Evolutionary conservation across 2,888 invertebrate species (phyloP).

Genomic region (Leucozona laternaria): DNA sequence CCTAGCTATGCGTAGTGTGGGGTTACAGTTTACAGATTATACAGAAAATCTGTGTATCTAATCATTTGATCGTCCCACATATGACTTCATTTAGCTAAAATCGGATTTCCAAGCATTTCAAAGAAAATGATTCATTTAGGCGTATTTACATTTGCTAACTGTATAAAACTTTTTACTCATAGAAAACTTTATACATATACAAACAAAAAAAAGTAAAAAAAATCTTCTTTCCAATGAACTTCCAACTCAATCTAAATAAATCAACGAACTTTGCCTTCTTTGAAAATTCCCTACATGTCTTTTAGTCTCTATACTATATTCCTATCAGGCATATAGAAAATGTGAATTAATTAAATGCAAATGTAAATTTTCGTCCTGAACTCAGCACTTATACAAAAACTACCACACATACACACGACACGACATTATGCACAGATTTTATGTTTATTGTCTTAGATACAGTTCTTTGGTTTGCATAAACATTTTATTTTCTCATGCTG

Average conservation of each 20-base stretch:
- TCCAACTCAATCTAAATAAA: conserved; percentile 16
- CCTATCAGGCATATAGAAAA: not conserved
- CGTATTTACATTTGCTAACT: not conserved
- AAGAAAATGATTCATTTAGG: not conserved
- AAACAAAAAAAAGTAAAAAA: not conserved
- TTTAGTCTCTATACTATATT: not conserved
- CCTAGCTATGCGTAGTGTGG: too few relatives aligned
- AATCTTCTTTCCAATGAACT: not conserved
- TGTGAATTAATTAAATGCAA: conserved; percentile 33
- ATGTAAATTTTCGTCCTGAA: conserved; percentile 11
- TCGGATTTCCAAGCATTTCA: not conserved
- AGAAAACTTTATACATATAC: not conserved
- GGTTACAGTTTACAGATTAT: too few relatives aligned
- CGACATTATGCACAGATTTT: conserved; percentile 32
- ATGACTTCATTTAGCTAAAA: not conserved
- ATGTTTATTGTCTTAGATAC: conserved; percentile 22
- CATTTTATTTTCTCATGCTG: conserved; percentile 13
- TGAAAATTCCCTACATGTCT: not conserved
- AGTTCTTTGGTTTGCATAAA: conserved; percentile 16
- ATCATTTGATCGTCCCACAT: not conserved
- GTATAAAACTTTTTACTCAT: not conserved
- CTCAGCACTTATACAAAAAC: not conserved
- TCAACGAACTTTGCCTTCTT: conserved; percentile 3
- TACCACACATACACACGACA: not conserved
- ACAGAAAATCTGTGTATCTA: too few relatives aligned